Conservation (phyloP, 2,888 invertebrate species). For the Drosophila sordidapex region DNA sequence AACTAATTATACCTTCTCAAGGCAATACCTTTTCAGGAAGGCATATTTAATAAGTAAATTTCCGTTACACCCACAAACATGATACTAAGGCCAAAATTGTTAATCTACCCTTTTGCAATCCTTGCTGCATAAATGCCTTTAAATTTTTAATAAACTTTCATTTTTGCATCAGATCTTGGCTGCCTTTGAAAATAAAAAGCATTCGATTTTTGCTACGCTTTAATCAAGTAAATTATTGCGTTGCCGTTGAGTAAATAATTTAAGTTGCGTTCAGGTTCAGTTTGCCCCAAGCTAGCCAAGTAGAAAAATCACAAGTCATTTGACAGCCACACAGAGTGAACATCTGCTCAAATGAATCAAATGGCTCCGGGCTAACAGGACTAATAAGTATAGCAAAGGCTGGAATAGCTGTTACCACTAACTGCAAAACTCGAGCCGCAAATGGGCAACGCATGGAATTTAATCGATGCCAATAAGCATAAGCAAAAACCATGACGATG, state of each 20-base stretch:
- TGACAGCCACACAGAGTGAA: background rate
- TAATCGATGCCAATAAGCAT: conserved; percentile 45
- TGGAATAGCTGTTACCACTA: background rate
- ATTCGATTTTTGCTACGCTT: conserved; percentile 15
- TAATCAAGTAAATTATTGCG: conserved; percentile 21
- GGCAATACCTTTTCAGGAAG: background rate
- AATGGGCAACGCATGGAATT: conserved; percentile 47
- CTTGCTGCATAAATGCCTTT: background rate
- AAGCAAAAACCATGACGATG: conserved; percentile 37
- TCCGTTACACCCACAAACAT: conserved; percentile 17
- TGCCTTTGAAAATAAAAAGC: background rate
- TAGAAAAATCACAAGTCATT: conserved; percentile 41
- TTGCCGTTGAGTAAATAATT: conserved; percentile 35
- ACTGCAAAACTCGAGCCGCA: conserved; percentile 10
- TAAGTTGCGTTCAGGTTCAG: conserved; percentile 7
- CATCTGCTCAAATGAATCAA: conserved; percentile 24
- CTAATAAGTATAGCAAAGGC: conserved; percentile 3
- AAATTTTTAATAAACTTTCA: conserved; percentile 27
- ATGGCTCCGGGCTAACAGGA: conserved; percentile 16
- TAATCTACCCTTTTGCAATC: background rate
- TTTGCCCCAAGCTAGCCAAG: conserved; percentile 11
- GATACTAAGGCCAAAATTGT: background rate
- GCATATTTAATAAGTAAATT: conserved; percentile 31
- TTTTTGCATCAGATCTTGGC: background rate
- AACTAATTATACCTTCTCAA: background rate